phyloP scores from a whole-genome alignment of 2,113 vertebrate species.

The Passerina amoena region DNA sequence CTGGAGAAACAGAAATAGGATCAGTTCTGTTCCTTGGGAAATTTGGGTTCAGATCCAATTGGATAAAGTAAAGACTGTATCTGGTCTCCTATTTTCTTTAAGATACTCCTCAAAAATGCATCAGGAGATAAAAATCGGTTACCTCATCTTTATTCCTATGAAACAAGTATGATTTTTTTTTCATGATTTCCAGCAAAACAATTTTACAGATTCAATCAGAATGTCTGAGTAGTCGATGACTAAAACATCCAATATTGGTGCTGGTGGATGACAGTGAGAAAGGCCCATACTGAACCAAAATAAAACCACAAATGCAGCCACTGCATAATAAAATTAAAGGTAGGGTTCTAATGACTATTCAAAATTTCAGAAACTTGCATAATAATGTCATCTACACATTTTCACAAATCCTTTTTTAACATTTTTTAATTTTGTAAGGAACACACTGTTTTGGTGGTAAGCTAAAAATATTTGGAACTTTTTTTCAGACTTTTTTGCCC shows the following conservation, averaged over 20 bases:
- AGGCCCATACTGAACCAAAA: background rate
- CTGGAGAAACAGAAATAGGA: constrained; percentile 31
- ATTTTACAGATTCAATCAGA: background rate
- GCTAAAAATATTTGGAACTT: background rate
- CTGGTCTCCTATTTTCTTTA: background rate
- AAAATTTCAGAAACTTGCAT: background rate
- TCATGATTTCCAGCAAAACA: background rate
- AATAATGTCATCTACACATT: background rate
- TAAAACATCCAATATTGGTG: background rate
- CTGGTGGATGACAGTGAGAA: background rate
- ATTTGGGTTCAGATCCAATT: background rate
- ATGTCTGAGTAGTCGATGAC: background rate
- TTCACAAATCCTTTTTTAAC: background rate
- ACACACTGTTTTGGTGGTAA: background rate
- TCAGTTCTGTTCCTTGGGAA: background rate
- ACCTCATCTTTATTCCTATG: background rate
- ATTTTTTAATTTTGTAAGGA: background rate
- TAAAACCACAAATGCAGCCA: background rate
- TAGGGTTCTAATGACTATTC: background rate
- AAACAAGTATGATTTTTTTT: background rate
- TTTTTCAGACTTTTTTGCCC: background rate
- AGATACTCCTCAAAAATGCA: background rate
- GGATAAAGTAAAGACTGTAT: background rate
- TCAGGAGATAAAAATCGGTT: background rate
- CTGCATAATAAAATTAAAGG: background rate